Base-by-base conservation (phyloP, 2,888 invertebrate genomes). In the Macrosoma leucophasiata region DNA sequence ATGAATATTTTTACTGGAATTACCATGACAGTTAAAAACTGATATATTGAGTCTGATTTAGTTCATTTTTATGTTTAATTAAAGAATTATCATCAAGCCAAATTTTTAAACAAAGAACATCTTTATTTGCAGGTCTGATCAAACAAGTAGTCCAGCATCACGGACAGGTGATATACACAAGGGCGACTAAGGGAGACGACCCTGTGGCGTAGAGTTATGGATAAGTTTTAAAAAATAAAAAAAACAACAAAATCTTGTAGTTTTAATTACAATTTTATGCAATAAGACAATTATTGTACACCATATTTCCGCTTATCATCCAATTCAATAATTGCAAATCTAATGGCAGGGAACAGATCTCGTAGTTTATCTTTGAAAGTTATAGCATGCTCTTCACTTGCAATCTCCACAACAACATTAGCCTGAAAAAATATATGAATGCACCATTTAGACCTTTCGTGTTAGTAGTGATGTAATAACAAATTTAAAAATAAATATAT, bases 101-200 rank as follows among this genome's bases (percentile, higher is more conserved):
- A 2, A 21, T 12, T 19, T 13, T 36, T 8, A 25, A n/a, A 20
- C 24, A 26, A 13, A 5, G 17, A 7, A 3, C 14, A 23, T 21
- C 26, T 31, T 43, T 48, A 33, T 52, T 76, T 64, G 1, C 84
- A 95, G 94, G 97, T 66, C 84, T 97, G 62, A 98, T 98, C 70
- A 95, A 93, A 70, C 95, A 95, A 81, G 97, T 98, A 47, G 94
- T 96, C 40, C 95, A 97, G 76, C 98, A 98, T 79, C 94, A 95
- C 74, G 94, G 96, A 31, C 98, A 98, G 84, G 89, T 97, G 47
- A 98, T 98, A 75, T 98, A 97, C 88, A 98, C 98, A 17, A 89
- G 98, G 70, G 93, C 96, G 36, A 97, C 96, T 24, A 97, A 97
- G 87, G 95, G 93, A 58, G 96, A 96, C 69, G 96, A 96, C 68